Evolutionary conservation across 2,797 vertebrate genomes (phyloP), one percentile per base, ranked within the genome.

Genomic region (Tangara arthus): DNA sequence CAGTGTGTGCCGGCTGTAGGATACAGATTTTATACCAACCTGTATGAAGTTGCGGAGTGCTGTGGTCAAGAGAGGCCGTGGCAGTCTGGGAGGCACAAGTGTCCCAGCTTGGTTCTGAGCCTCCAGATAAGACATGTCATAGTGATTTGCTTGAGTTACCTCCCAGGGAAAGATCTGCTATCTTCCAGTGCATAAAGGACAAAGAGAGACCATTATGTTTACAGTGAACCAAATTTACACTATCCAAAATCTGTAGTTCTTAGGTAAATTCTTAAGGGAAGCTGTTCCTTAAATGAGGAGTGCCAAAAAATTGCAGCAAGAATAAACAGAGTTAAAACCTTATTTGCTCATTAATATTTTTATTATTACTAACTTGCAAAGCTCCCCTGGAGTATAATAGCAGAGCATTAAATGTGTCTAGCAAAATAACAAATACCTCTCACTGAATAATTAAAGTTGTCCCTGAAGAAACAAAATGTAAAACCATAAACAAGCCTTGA

Each of bases 401-500:
- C 22, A 85, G 41, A 88, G 47, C 12, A 35, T 63, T 65, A 71
- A 64, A 66, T 1, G 6, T 23, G 18, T 59, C 59, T 72, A 81
- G 63, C 35, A 86, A 93, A 79, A 76, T 69, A 89, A 41, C 26
- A 78, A 93, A 15, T 59, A 52, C 27, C 55, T 69, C 13, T 87
- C 13, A 19, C 35, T 2, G 12, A 66, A 59, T 72, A 84, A 94
- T 88, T 91, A 28, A 87, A 81, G 22, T 49, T 9, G 1, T 59
- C 24, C 20, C 76, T 53, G 82, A 69, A 90, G 72, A 90, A 91
- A 76, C 61, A 92, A 92, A 94, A 88, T 30, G 12, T 65, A 86
- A 87, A 89, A 63, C 87, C 57, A 81, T 85, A 94, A 96, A 93
- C 82, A 81, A 93, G 35, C 72, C 89, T 65, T 69, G 65, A 87